Evolutionary conservation across 2,113 vertebrate genomes (phyloP).

Genomic region (Parus major): DNA sequence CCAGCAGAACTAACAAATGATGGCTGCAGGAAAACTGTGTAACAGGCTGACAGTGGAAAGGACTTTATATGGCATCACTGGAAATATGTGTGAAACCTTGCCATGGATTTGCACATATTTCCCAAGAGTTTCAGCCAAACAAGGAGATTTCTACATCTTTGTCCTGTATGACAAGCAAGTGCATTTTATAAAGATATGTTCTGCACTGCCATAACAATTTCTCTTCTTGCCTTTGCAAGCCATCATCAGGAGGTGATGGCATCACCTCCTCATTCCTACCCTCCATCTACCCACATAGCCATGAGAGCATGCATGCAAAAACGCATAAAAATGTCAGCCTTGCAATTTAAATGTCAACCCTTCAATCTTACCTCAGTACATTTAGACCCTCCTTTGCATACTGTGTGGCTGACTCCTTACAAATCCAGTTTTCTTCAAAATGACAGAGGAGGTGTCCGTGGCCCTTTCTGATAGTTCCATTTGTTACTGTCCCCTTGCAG

Average conservation of each 20-base stretch:
- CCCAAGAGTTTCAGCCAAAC: neutral
- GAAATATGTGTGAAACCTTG: neutral
- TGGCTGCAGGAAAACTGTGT: neutral
- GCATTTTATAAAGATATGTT: neutral
- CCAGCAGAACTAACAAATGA: neutral
- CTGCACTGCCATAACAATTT: neutral
- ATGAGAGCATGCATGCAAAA: neutral
- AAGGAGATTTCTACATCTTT: neutral
- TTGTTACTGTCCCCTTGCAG: constrained; percentile 30
- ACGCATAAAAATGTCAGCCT: neutral
- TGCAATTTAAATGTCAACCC: constrained; percentile 36
- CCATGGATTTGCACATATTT: neutral
- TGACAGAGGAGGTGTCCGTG: neutral
- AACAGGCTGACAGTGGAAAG: neutral
- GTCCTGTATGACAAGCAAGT: neutral
- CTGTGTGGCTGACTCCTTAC: neutral
- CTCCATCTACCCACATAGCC: neutral
- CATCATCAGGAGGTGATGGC: neutral
- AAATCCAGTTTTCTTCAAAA: neutral
- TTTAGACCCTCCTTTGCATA: neutral
- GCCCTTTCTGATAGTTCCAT: neutral
- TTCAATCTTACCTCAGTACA: constrained; percentile 19
- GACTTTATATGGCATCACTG: neutral
- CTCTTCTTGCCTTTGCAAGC: neutral
- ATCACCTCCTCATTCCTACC: neutral